A percentile compares a stretch with the other conserved stretches of the same genome.
Conservation (phyloP, 2,797 vertebrate genomes). For the Falco peregrinus region DNA sequence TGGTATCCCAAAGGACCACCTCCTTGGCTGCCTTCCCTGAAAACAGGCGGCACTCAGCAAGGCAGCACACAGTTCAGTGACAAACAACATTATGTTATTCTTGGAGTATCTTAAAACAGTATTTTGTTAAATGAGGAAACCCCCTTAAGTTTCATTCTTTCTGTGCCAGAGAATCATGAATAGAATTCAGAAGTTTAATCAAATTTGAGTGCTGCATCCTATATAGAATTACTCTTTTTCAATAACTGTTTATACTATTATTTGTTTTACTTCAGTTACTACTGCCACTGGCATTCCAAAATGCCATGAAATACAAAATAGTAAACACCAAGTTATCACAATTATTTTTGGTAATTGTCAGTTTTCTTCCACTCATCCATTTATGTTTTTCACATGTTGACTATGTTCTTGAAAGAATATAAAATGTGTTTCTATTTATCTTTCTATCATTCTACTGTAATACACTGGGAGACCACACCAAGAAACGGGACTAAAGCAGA, state of each 20-base stretch:
- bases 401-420: not conserved
- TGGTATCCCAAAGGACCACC: not conserved
- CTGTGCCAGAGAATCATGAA: not conserved
- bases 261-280: not conserved
- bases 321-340: not conserved
- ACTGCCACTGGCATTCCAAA: not conserved
- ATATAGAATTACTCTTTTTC: not conserved
- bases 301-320: not conserved
- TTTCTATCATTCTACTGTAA: not conserved
- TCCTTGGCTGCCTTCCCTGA: not conserved
- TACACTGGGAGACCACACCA: not conserved
- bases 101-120: not conserved
- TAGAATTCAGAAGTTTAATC: not conserved
- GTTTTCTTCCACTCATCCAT: not conserved
- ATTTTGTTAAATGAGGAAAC: not conserved
- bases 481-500: not conserved
- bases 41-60: not conserved
- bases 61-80: not conserved
- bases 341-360: conserved; percentile 8
- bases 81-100: not conserved
- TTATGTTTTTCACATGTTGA: conserved; percentile 9
- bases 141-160: accelerated
- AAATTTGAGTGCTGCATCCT: not conserved
- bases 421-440: not conserved
- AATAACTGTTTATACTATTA: not conserved